Evolutionary conservation across 2,888 invertebrate genomes (phyloP).

Genomic region (Kryphioiulus occultus): DNA sequence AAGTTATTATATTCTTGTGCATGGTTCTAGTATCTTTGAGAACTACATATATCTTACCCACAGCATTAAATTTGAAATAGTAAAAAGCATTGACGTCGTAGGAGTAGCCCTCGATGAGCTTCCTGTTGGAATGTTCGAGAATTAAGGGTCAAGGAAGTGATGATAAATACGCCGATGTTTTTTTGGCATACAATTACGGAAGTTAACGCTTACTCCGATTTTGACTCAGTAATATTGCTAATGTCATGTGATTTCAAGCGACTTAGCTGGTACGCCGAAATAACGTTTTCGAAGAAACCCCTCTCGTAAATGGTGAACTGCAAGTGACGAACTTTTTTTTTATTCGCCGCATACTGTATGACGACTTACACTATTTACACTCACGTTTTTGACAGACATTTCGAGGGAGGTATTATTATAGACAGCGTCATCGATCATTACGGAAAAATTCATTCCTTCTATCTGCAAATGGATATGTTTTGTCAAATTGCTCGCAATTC

Average conservation of each 20-base stretch:
- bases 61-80: slow-evolving; percentile 66
- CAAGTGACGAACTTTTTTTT: background rate
- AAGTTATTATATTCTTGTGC: too few relatives aligned
- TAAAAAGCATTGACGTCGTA: slow-evolving; percentile 67
- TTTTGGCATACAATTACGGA: too few relatives aligned
- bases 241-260: slow-evolving; percentile 56
- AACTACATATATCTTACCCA: slow-evolving; percentile 61
- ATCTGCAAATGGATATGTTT: slow-evolving; percentile 13
- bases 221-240: slow-evolving; percentile 49
- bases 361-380: too few relatives aligned
- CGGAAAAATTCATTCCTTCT: background rate
- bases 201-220: background rate
- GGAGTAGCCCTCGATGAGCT: slow-evolving; percentile 57
- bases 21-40: background rate
- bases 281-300: slow-evolving; percentile 64
- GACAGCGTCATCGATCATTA: background rate
- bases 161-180: too few relatives aligned
- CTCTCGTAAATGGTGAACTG: slow-evolving; percentile 61
- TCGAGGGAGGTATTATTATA: slow-evolving; percentile 15
- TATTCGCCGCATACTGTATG: background rate
- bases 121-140: background rate
- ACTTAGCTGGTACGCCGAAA: slow-evolving; percentile 55
- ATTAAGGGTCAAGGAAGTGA: background rate
- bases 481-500: background rate
- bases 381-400: background rate